Percentiles rank a stretch among this genome's conserved stretches.
Evolutionary conservation across 2,113 vertebrate species (phyloP).

Genomic region (Phylloscopus whistleri): DNA sequence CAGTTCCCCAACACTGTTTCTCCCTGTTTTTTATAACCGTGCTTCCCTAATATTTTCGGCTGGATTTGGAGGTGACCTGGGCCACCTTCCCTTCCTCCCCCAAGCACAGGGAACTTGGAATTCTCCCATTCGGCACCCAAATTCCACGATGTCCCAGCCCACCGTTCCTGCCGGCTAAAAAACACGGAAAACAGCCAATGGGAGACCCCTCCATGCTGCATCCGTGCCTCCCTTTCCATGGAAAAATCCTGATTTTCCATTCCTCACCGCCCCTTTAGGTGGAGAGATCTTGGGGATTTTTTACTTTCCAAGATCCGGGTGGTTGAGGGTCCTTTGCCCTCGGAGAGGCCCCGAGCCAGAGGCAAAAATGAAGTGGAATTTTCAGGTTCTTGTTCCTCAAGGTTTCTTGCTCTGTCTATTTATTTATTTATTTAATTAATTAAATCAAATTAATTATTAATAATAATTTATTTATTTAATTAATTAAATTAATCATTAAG

Average conservation of each 20-base stretch:
- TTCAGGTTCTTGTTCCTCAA: too few relatives aligned
- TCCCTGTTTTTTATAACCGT: accelerated
- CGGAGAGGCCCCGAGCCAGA: too few relatives aligned
- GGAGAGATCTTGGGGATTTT: background rate
- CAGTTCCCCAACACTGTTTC: accelerated
- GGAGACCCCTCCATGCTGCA: accelerated
- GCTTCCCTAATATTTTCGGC: background rate
- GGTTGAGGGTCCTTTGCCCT: too few relatives aligned
- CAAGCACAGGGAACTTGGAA: background rate
- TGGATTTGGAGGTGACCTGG: background rate
- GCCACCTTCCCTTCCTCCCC: background rate
- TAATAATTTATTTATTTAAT: too few relatives aligned
- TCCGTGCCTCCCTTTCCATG: accelerated
- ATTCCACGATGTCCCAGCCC: accelerated
- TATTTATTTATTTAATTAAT: too few relatives aligned
- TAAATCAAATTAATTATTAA: too few relatives aligned
- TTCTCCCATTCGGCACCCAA: accelerated
- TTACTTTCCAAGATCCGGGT: too few relatives aligned
- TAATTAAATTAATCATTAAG: too few relatives aligned
- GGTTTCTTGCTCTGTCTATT: too few relatives aligned
- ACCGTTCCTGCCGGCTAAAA: background rate
- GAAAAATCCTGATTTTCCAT: background rate
- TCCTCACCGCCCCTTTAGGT: accelerated
- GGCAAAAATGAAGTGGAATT: too few relatives aligned
- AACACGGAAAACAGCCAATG: accelerated